A percentile compares a stretch with the other conserved stretches of the same genome.
Conservation (phyloP, 2,888 invertebrate species). For the Allacma fusca region DNA sequence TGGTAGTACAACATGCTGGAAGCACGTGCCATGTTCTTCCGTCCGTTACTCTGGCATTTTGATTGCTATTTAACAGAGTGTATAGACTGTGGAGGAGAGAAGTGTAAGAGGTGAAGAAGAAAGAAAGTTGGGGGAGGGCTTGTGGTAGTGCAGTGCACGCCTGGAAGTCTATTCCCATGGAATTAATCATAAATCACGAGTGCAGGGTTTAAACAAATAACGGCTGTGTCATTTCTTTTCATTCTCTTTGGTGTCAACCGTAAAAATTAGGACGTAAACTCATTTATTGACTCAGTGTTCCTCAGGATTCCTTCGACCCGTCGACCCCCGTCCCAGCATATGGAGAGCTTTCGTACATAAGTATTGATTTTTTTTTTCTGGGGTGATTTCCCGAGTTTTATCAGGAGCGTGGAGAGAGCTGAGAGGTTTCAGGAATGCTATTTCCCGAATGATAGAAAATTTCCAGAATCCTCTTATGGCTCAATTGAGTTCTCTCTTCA, state of each 20-base stretch:
- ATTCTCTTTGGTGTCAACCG: conserved; percentile 12
- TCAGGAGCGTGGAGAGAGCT: background rate
- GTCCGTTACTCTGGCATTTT: conserved; percentile 1
- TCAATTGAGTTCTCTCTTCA: conserved; percentile 7
- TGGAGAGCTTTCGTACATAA: no score
- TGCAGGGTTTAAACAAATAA: conserved; percentile 17
- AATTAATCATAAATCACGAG: conserved; percentile 12
- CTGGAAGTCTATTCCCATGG: background rate
- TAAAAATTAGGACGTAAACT: conserved; percentile 10
- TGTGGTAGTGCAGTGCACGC: no score
- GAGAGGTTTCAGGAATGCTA: background rate
- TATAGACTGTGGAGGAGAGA: background rate
- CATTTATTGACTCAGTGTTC: conserved; percentile 1
- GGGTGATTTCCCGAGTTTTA: no score
- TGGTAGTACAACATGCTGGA: background rate
- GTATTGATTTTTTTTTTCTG: no score
- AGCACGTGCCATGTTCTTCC: conserved; percentile 11
- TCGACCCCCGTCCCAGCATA: no score
- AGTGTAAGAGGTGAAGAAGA: background rate
- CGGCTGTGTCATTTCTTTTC: background rate
- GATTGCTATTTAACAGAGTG: conserved; percentile 14
- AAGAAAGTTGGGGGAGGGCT: background rate
- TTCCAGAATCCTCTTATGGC: background rate
- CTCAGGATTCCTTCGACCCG: no score
- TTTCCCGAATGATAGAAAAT: background rate